These are phyloP conservation scores for Orcinus orca DNA, from an alignment of 2,113 vertebrate species.

Conservation along the genomic window DNA sequence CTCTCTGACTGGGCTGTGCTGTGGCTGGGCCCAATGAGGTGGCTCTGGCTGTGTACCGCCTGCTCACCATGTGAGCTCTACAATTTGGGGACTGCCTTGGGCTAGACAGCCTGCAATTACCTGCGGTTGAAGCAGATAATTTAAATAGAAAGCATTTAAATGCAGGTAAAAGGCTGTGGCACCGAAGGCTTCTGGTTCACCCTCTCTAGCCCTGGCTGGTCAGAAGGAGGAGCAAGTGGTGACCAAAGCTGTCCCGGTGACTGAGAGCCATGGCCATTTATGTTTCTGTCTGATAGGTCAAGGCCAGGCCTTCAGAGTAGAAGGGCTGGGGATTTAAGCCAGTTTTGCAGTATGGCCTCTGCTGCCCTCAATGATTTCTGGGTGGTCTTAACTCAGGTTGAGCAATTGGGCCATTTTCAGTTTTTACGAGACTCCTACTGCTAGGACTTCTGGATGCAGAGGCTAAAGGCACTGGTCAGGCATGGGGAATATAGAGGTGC, in stretches of 20 bases:
- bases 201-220: neutral
- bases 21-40: neutral
- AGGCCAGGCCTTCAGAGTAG: neutral
- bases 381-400: neutral
- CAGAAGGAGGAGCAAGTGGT: neutral
- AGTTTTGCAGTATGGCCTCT: neutral
- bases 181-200: neutral
- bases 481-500: neutral
- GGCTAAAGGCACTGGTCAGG: neutral
- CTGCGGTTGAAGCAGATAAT: neutral
- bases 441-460: neutral
- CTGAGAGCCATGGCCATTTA: neutral
- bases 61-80: neutral
- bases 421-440: neutral
- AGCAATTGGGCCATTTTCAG: neutral
- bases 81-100: neutral
- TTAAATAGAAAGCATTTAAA: slow-evolving; percentile 54
- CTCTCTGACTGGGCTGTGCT: fast-evolving
- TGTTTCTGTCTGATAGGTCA: neutral
- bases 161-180: neutral
- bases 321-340: neutral
- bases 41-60: neutral
- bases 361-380: neutral
- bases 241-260: neutral
- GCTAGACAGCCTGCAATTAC: neutral